Evolutionary conservation across 2,888 invertebrate genomes (phyloP).

Genomic region (Syrista parreyssii): DNA sequence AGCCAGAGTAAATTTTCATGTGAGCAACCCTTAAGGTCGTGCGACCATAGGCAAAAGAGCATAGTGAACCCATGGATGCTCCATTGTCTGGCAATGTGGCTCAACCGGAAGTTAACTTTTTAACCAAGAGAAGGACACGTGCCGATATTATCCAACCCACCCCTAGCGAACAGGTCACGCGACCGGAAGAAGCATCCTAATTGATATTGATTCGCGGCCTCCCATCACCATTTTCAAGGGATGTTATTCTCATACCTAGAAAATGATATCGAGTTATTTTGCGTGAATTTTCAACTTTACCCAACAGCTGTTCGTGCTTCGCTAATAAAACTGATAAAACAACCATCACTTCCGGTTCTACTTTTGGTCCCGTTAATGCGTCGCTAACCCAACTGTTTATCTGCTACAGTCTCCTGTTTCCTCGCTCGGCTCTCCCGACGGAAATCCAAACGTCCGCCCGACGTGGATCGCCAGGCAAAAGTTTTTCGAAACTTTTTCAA

Average conservation of each 20-base stretch:
- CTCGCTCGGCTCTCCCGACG: conserved; percentile 39
- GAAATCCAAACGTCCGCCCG: conserved; percentile 49
- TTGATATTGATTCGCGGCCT: conserved; percentile 60
- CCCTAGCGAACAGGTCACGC: conserved; percentile 51
- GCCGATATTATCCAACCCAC: conserved; percentile 45
- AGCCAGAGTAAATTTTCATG: not conserved
- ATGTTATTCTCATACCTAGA: not conserved
- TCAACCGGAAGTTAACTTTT: conserved; percentile 43
- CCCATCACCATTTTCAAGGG: not conserved
- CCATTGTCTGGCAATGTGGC: conserved; percentile 22
- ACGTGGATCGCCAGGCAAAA: conserved; percentile 32
- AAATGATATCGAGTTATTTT: not conserved
- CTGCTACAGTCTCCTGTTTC: conserved; percentile 7
- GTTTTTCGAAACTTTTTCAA: conserved; percentile 60
- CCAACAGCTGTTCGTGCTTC: not conserved
- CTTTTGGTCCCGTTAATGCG: not conserved
- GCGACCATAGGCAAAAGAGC: conserved; percentile 30
- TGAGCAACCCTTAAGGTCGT: conserved; percentile 45
- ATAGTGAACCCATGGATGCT: conserved; percentile 19
- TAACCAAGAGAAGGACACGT: conserved; percentile 52
- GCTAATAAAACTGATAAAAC: not conserved
- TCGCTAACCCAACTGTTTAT: not conserved
- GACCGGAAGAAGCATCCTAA: conserved; percentile 65
- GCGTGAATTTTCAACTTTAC: not conserved
- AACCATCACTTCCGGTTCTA: not conserved